Conservation (phyloP, 2,888 invertebrate species). For the Diabrotica balteata region DNA sequence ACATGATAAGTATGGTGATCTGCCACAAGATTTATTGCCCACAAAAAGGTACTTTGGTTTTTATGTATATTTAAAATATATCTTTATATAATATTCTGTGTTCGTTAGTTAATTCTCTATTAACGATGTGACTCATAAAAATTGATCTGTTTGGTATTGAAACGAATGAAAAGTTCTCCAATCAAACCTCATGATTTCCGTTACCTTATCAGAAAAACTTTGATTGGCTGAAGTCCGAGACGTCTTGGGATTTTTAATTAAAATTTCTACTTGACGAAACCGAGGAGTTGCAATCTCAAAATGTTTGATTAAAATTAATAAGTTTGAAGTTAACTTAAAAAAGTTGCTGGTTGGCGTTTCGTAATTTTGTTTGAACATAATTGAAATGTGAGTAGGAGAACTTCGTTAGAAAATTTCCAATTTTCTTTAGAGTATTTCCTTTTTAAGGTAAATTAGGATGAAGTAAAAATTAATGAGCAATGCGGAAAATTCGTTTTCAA, state of each 20-base stretch:
- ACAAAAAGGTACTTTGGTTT: too few species aligned
- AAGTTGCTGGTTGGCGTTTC: constrained; percentile 23
- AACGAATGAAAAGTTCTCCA: neutral
- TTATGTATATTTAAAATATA: too few species aligned
- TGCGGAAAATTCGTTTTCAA: neutral
- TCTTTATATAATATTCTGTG: too few species aligned
- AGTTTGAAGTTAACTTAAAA: constrained; percentile 25
- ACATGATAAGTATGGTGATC: too few species aligned
- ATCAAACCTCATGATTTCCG: constrained; percentile 12
- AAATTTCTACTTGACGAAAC: constrained; percentile 9
- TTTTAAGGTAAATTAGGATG: constrained; percentile 16
- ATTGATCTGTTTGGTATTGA: neutral
- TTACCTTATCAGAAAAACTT: constrained; percentile 4
- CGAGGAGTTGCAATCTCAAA: constrained; percentile 9
- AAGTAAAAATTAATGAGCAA: constrained; percentile 20
- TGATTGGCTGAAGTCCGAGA: constrained; percentile 16
- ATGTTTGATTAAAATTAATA: constrained; percentile 32
- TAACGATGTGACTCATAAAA: too few species aligned
- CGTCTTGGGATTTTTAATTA: constrained; percentile 22
- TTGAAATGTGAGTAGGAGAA: constrained; percentile 25
- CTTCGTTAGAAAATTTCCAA: constrained; percentile 21
- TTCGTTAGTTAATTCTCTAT: too few species aligned
- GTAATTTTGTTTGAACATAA: constrained; percentile 26
- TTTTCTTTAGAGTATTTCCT: constrained; percentile 15
- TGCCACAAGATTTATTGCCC: too few species aligned